phyloP scores from a whole-genome alignment of 2,797 vertebrate species.

The Leuciscus waleckii region DNA sequence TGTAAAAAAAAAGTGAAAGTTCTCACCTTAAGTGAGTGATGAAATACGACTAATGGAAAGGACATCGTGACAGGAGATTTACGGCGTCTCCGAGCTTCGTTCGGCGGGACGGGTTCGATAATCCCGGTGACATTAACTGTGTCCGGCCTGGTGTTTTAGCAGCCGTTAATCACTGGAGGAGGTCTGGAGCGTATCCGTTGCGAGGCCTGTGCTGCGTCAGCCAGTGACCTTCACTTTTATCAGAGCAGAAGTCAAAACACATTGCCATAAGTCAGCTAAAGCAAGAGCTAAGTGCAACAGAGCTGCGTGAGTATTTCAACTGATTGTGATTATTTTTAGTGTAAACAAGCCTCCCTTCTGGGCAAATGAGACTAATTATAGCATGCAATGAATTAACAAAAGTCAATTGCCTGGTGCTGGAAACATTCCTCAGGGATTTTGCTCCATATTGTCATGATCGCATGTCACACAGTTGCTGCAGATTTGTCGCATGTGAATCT shows the following conservation, averaged over 20 bases:
- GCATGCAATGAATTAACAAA: neutral
- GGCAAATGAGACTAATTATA: neutral
- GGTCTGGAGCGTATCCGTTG: slow-evolving; percentile 68
- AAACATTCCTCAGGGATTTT: neutral
- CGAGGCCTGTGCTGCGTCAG: slow-evolving; percentile 44
- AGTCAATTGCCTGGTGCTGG: neutral
- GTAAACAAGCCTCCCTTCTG: neutral
- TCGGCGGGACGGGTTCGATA: slow-evolving; percentile 64
- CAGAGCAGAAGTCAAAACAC: neutral
- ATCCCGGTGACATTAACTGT: slow-evolving; percentile 75
- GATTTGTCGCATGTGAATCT: neutral
- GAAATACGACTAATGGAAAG: slow-evolving; percentile 76
- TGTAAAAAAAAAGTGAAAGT: slow-evolving; percentile 63
- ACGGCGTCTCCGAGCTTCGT: slow-evolving; percentile 66
- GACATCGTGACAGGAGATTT: slow-evolving; percentile 72
- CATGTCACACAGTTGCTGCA: too few relatives aligned
- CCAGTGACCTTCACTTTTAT: slow-evolving; percentile 52
- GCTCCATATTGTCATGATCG: neutral
- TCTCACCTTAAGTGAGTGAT: slow-evolving; percentile 65
- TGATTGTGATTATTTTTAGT: neutral
- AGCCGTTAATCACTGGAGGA: slow-evolving; percentile 74
- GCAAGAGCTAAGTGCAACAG: neutral
- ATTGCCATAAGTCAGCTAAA: neutral
- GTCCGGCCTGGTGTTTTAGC: slow-evolving; percentile 63
- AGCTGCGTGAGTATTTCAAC: neutral